These are phyloP conservation scores for Sitobion miscanthi DNA, from an alignment of 1,140 invertebrate species.

Conservation along the genomic window DNA sequence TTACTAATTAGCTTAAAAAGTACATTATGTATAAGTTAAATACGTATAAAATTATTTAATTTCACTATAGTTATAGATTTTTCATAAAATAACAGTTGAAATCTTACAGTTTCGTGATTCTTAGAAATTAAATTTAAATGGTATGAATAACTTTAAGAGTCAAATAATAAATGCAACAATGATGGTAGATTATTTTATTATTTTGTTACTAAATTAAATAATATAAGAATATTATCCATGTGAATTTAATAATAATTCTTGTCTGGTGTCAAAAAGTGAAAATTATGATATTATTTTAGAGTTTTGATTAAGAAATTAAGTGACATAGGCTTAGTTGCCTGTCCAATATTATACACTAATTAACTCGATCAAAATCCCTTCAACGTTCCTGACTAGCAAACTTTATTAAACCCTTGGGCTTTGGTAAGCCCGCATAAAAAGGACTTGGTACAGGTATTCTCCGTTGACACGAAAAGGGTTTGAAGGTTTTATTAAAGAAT, in stretches of 20 bases:
- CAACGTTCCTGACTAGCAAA: constrained; percentile 2
- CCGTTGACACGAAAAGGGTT: constrained; percentile 19
- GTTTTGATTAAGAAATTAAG: constrained; percentile 41
- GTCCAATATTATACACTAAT: constrained; percentile 41
- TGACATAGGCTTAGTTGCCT: constrained; percentile 32
- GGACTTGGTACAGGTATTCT: constrained; percentile 7
- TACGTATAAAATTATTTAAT: background rate
- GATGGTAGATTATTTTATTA: background rate
- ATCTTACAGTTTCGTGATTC: background rate
- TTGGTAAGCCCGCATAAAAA: background rate
- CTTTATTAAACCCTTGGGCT: constrained; percentile 40
- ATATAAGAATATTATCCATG: background rate
- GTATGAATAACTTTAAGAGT: background rate
- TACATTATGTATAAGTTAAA: background rate
- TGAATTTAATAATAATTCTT: constrained; percentile 17
- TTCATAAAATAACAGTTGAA: background rate
- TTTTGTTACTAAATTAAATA: background rate
- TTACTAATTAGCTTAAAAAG: background rate
- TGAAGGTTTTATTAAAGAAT: constrained; percentile 14
- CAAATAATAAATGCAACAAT: background rate
- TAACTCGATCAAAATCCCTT: constrained; percentile 41
- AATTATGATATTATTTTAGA: constrained; percentile 35
- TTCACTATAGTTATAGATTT: background rate
- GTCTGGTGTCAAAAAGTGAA: constrained; percentile 14
- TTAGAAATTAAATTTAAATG: background rate